Conservation (phyloP, 2,113 vertebrate genomes). For the Rhodinocichla rosea region DNA sequence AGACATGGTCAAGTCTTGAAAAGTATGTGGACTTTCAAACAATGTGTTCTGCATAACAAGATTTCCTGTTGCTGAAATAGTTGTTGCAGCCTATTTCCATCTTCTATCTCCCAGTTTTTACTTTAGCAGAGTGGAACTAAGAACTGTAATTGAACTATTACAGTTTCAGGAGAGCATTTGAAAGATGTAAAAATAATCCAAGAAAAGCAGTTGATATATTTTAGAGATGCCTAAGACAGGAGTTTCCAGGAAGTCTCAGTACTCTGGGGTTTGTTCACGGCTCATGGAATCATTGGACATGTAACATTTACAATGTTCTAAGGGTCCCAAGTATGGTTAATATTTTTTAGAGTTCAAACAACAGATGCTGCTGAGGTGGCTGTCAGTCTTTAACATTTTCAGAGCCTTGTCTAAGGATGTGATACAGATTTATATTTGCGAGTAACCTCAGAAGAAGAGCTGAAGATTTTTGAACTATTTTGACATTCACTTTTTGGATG, state of each 20-base stretch:
- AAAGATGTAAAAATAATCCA: background rate
- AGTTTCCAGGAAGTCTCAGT: background rate
- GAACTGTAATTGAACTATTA: background rate
- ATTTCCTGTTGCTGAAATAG: background rate
- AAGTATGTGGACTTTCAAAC: background rate
- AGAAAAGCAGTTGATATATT: background rate
- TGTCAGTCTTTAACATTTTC: background rate
- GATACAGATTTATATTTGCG: background rate
- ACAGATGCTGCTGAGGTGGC: background rate
- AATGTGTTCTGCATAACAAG: background rate
- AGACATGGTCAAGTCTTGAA: background rate
- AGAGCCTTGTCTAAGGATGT: background rate
- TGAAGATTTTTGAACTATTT: background rate
- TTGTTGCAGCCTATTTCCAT: background rate
- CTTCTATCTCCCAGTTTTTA: background rate
- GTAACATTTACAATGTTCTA: background rate
- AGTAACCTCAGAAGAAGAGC: background rate
- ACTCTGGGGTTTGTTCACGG: background rate
- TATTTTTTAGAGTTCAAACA: background rate
- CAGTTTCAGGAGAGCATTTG: background rate
- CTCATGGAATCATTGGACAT: background rate
- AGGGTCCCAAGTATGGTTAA: background rate
- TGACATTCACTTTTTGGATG: background rate
- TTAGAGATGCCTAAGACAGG: background rate
- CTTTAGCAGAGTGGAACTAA: background rate